Evolutionary conservation across 2,797 vertebrate species (phyloP).

Genomic region (Siniperca undulata): DNA sequence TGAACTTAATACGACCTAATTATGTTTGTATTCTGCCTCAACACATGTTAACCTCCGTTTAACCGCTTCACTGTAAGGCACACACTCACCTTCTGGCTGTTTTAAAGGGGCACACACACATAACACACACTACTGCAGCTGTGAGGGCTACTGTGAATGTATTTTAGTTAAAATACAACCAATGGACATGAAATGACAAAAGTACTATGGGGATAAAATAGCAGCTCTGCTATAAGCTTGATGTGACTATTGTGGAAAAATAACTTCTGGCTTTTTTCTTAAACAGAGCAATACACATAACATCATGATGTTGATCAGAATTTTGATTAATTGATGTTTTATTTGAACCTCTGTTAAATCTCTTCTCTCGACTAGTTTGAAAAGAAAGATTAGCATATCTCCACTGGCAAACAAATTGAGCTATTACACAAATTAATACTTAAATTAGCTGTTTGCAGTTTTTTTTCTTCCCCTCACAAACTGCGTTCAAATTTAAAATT

Average conservation of each 20-base stretch:
- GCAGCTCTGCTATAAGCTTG: background rate
- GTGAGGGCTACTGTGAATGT: background rate
- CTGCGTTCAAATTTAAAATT: conserved; percentile 65
- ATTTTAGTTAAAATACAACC: conserved; percentile 20
- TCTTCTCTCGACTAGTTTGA: conserved; percentile 6
- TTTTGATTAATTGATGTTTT: conserved; percentile 22
- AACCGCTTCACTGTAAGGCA: conserved; percentile 45
- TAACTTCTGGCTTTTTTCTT: background rate
- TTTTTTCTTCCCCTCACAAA: conserved; percentile 47
- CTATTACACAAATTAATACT: conserved; percentile 65
- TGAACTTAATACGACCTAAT: conserved; percentile 70
- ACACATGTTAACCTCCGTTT: conserved; percentile 67
- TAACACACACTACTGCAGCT: conserved; percentile 9
- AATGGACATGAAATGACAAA: conserved; percentile 21
- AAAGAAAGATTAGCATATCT: conserved; percentile 51
- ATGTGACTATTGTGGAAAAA: conserved; percentile 15
- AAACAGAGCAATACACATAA: background rate
- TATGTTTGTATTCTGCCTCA: conserved; percentile 58
- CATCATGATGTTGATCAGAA: conserved; percentile 6
- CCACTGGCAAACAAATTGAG: conserved; percentile 56
- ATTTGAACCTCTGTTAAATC: conserved; percentile 15
- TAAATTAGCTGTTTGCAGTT: conserved; percentile 56
- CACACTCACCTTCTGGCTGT: conserved; percentile 52
- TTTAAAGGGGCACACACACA: conserved; percentile 38
- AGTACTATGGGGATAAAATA: background rate